Percentiles rank a stretch among this genome's conserved stretches.
These are phyloP conservation scores for Pegoplata infirma DNA, from an alignment of 2,888 invertebrate genomes.

Conservation along the genomic window DNA sequence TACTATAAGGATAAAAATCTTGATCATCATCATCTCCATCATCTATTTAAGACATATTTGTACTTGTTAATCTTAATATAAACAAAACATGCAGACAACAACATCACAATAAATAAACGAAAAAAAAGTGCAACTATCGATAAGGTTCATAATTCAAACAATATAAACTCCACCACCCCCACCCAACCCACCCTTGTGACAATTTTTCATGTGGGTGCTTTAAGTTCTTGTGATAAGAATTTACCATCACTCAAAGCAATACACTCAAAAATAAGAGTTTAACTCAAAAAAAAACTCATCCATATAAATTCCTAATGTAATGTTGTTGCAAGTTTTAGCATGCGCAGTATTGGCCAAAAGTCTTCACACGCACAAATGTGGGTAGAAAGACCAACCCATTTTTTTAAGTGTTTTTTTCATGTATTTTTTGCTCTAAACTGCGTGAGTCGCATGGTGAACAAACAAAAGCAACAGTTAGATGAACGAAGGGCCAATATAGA, in stretches of 20 bases:
- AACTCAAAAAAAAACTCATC: conserved; percentile 22
- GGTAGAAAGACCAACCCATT: conserved; percentile 65
- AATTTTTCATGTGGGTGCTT: conserved; percentile 55
- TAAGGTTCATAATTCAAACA: conserved; percentile 45
- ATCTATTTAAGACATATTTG: conserved; percentile 7
- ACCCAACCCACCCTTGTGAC: background rate
- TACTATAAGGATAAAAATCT: background rate
- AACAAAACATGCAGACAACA: conserved; percentile 52
- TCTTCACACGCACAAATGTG: conserved; percentile 58
- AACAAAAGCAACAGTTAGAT: conserved; percentile 35
- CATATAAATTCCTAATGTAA: conserved; percentile 42
- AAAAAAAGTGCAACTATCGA: conserved; percentile 47
- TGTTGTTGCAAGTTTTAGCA: conserved; percentile 44
- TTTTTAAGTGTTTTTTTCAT: conserved; percentile 26
- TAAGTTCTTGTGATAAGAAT: conserved; percentile 53
- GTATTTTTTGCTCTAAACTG: conserved; percentile 31
- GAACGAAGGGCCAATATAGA: conserved; percentile 26
- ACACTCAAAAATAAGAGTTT: conserved; percentile 58
- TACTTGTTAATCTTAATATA: conserved; percentile 52
- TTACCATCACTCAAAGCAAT: conserved; percentile 66
- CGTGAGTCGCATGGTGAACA: conserved; percentile 47
- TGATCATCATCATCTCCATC: background rate
- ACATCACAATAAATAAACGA: conserved; percentile 8
- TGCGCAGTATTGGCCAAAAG: conserved; percentile 59
- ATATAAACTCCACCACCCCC: no score